A percentile compares a stretch with the other conserved stretches of the same genome.
Conservation (phyloP, 2,113 vertebrate species). For the Petroica traversi region DNA sequence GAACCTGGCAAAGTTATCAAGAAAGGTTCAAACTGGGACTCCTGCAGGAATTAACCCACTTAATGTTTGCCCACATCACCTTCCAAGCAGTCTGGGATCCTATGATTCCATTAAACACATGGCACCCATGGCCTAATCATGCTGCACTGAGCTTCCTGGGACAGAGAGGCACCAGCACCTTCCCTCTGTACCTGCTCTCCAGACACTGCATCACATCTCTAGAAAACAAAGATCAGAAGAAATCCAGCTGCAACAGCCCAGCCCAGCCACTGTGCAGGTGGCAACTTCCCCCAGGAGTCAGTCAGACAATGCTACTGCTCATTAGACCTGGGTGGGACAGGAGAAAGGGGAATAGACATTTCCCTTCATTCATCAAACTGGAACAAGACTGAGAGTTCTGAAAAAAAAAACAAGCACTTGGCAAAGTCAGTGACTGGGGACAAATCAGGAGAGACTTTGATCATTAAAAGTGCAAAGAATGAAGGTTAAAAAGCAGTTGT, state of each 20-base stretch:
- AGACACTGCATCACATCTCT: background rate
- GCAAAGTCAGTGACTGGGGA: conserved; percentile 22
- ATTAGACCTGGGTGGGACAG: conserved; percentile 53
- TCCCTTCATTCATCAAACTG: conserved; percentile 53
- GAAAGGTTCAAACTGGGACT: background rate
- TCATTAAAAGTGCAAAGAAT: conserved; percentile 5
- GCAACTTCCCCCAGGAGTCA: conserved; percentile 21
- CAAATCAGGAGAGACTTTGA: conserved; percentile 24
- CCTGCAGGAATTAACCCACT: background rate
- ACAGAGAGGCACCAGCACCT: background rate
- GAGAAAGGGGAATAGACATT: conserved; percentile 46
- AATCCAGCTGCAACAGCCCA: background rate
- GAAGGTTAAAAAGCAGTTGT: conserved; percentile 22
- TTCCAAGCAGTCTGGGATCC: background rate
- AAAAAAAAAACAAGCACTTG: background rate
- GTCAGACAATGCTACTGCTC: conserved; percentile 44
- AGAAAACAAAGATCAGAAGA: background rate
- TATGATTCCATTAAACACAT: fast-evolving
- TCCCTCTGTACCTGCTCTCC: background rate
- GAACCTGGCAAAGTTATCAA: background rate
- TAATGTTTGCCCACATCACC: background rate
- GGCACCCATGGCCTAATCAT: background rate
- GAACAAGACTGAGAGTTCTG: conserved; percentile 12
- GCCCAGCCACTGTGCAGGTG: conserved; percentile 11
- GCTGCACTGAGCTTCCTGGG: background rate